Base-by-base conservation (phyloP, 2,888 invertebrate species). In the Limnephilus auricula region DNA sequence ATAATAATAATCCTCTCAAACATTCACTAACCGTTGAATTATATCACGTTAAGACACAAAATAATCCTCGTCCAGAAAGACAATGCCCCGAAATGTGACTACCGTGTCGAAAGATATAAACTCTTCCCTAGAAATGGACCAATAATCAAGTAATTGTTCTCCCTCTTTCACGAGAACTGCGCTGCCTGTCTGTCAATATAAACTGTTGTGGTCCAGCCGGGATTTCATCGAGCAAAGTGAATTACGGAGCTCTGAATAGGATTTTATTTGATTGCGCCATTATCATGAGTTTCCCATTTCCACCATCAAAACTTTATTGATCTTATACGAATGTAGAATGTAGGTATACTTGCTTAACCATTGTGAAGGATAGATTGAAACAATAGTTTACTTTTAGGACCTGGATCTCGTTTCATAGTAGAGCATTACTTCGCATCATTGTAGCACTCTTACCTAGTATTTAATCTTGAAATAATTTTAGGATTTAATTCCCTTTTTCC, bases 181-280 rank as follows among this genome's bases (percentile, higher is more conserved):
- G 31, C 80, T 80, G 80, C 30, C 80, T 32, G 80, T 32, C 32
- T 13, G 32, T 80, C 80, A 31, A 31, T 65, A 25, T n/a, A n/a
- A 65, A 65, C 25, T n/a, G n/a, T n/a, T 65, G 65, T 65, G 65
- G 65, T 82, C 30, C 10, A 40, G 85, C 34, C 40, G 40, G 85
- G 85, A 85, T 40, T 85, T 40, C 40, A 85, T 25, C 78, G 90
- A 85, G 78, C 89, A 84, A 80, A 89, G 89, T 91, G 88, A 89
- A 89, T 91, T 91, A 91, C 83, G 37, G 87, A 50, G 45, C 89
- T 78, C 65, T 89, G 83, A 86, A 91, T 91, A 82, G 84, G 88
- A 91, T 83, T 89, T 83, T 34, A 83, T 50, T 90, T 83, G 88
- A 91, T 91, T 37, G 91, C 89, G 84, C 65, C 65, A 32, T 34